phyloP scores from a whole-genome alignment of 2,113 vertebrate species.

The Garra rufa region DNA sequence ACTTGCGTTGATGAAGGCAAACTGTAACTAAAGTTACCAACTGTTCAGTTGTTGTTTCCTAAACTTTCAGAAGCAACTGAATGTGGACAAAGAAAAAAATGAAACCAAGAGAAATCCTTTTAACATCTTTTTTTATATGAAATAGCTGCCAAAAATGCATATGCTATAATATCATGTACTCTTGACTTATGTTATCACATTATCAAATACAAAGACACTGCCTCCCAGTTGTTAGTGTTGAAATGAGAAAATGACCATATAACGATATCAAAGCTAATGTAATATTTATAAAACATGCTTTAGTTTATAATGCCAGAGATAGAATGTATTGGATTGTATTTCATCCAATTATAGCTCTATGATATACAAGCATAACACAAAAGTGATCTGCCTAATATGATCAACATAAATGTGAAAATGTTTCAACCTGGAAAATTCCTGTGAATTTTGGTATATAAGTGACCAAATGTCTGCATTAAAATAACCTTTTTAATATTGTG shows the following conservation, averaged over 20 bases:
- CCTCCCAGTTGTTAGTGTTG: slow-evolving; percentile 40
- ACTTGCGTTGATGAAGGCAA: background rate
- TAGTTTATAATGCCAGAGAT: slow-evolving; percentile 46
- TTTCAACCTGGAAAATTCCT: background rate
- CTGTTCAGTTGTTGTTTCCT: background rate
- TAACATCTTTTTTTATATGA: slow-evolving; percentile 49
- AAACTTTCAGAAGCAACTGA: background rate
- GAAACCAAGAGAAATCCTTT: slow-evolving; percentile 23
- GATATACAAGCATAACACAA: slow-evolving; percentile 20
- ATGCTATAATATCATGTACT: slow-evolving; percentile 49
- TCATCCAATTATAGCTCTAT: slow-evolving; percentile 14
- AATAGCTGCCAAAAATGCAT: slow-evolving; percentile 61
- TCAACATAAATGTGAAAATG: background rate
- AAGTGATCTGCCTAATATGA: slow-evolving; percentile 5
- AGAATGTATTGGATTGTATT: slow-evolving; percentile 34
- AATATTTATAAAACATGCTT: slow-evolving; percentile 53
- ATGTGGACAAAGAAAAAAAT: background rate
- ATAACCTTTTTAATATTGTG: background rate
- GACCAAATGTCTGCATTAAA: slow-evolving; percentile 2
- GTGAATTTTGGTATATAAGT: background rate
- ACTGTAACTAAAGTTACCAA: background rate
- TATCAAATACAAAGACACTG: slow-evolving; percentile 54
- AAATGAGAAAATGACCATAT: slow-evolving; percentile 45
- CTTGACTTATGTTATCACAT: slow-evolving; percentile 48
- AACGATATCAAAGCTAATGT: slow-evolving; percentile 49